These are phyloP conservation scores for Bombylius discolor DNA, from an alignment of 2,888 invertebrate genomes.

Conservation along the genomic window DNA sequence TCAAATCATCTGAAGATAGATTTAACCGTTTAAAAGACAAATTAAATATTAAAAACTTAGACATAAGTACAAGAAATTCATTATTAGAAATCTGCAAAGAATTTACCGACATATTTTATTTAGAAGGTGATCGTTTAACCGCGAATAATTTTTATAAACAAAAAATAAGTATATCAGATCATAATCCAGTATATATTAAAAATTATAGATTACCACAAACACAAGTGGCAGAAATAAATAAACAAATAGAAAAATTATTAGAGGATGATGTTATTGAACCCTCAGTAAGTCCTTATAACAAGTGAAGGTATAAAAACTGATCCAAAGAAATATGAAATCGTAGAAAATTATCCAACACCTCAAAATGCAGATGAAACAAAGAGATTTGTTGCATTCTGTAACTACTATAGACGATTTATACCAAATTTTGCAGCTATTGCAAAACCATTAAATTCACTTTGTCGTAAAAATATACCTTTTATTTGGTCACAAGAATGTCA, in stretches of 20 bases:
- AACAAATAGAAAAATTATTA: conserved; percentile 20
- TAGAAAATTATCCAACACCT: conserved; percentile 16
- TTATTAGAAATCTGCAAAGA: background rate
- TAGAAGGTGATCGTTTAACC: background rate
- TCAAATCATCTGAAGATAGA: background rate
- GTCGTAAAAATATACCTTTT: conserved; percentile 14
- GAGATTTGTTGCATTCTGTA: too few relatives aligned
- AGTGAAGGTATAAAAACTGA: conserved; percentile 15
- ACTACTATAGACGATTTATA: conserved; percentile 16
- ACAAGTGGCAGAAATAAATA: conserved; percentile 5
- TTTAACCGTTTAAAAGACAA: background rate
- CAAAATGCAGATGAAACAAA: conserved; percentile 11
- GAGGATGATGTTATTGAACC: conserved; percentile 19
- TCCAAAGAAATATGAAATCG: background rate
- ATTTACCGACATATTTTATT: background rate
- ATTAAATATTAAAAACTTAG: background rate
- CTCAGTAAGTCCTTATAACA: conserved; percentile 16
- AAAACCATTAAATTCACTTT: conserved; percentile 12
- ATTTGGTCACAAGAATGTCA: conserved; percentile 2
- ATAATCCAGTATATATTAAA: background rate
- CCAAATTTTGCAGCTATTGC: conserved; percentile 17
- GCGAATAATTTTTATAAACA: background rate
- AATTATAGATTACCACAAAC: conserved; percentile 4
- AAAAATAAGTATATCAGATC: background rate
- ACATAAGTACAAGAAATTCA: background rate